Evolutionary conservation across 2,888 invertebrate genomes (phyloP), one percentile per base, ranked within the genome.

Genomic region (Sphinx pinastri): DNA sequence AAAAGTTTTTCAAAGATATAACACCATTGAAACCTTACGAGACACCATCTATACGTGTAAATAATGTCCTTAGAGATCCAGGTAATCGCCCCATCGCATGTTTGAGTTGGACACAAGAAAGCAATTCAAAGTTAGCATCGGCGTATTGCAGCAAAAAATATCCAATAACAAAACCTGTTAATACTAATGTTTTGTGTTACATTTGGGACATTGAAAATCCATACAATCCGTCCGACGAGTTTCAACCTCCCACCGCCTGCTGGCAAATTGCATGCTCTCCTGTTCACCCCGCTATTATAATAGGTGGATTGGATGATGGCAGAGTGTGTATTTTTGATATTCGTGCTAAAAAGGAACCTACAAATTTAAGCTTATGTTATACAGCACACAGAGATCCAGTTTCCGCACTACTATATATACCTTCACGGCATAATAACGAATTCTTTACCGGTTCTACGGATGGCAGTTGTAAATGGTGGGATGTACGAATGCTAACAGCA

Each of bases 301-400:
- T 86, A 13, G 88, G 82, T 57, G 90, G 88, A 31, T 77, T 89
- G 11, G 80, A 84, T 71, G 84, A 89, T 75, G 89, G 90, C 8
- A 82, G 84, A 78, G 85, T 89, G 19, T 86, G 88, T 73, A 74
- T 88, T 67, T 98, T 97, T 96, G 98, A 98, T 82, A 95, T 96
- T 6, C 94, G 98, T 16, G 95, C 96, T 78, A 96, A 97, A 51
- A 94, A 95, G 63, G 95, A 95, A 82, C 97, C 98, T 0, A 95
- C 96, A 2, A 96, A 96, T 78, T 90, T 95, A 73, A 96, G 97
- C 76, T 94, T 88, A 0, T 72, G 74, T 51, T 83, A 89, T 76
- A 71, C 83, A 55, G 84, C 89, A 16, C 89, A 91, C 60, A 79
- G 87, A 59, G 95, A 95, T 81, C 95, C 95, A 6, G 94, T 95